phyloP scores from a whole-genome alignment of 2,888 invertebrate species.

The Drosophila cognata region DNA sequence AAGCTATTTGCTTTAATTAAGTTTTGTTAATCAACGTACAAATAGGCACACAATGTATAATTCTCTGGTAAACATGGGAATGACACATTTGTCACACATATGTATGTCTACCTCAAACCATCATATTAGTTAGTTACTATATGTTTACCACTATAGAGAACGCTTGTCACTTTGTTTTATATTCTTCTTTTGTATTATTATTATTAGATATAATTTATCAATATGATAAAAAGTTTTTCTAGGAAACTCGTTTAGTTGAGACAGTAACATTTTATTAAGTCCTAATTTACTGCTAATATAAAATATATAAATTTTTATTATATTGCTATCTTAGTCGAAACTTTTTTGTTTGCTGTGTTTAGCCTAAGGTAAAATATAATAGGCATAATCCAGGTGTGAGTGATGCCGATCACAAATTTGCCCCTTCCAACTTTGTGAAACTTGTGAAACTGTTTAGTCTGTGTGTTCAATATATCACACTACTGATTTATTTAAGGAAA shows the following conservation, averaged over 20 bases:
- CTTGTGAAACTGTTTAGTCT: background rate
- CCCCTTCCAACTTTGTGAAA: background rate
- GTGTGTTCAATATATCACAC: background rate
- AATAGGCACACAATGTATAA: slow-evolving; percentile 3
- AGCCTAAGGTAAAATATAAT: slow-evolving; percentile 1
- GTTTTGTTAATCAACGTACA: slow-evolving; percentile 15
- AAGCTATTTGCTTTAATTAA: slow-evolving; percentile 15
- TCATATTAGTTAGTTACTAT: background rate
- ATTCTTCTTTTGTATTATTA: background rate
- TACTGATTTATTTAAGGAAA: background rate
- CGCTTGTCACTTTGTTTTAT: background rate
- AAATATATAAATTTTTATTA: background rate
- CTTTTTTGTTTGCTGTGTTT: background rate
- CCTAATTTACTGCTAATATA: background rate
- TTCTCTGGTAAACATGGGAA: background rate
- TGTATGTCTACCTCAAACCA: background rate
- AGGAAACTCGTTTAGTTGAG: background rate
- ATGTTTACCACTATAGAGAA: background rate
- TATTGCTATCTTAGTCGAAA: background rate
- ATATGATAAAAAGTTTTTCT: background rate
- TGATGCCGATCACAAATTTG: slow-evolving; percentile 1
- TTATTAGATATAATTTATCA: background rate
- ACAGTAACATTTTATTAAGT: background rate
- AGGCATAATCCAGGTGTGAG: background rate
- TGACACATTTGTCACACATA: slow-evolving; percentile 4